phyloP scores from a whole-genome alignment of 2,113 vertebrate genomes.

The Eclectus roratus region DNA sequence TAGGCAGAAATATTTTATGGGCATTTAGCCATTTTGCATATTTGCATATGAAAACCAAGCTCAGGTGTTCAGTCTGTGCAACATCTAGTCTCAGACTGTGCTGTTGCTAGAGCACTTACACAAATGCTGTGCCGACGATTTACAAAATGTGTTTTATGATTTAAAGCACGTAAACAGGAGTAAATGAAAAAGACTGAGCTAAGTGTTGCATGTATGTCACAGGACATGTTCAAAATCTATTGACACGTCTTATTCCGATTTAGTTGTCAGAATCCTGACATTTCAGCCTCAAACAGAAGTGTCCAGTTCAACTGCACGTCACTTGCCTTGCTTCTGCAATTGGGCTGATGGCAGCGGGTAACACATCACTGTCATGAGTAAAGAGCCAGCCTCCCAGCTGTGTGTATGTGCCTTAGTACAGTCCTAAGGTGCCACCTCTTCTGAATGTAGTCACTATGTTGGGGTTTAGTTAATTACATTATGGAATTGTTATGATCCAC shows the following conservation, averaged over 20 bases:
- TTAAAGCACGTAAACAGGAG: not conserved
- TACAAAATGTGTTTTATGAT: not conserved
- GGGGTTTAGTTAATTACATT: not conserved
- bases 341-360: not conserved
- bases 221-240: not conserved
- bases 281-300: not conserved
- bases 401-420: not conserved
- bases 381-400: not conserved
- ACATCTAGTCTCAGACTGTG: not conserved
- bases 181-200: not conserved
- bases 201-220: accelerated
- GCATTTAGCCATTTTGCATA: accelerated
- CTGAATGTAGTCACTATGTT: not conserved
- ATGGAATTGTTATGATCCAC: not conserved
- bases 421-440: not conserved
- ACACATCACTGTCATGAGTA: accelerated
- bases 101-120: not conserved
- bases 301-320: not conserved
- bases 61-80: not conserved
- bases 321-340: accelerated
- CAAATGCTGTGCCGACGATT: not conserved
- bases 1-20: not conserved
- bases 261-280: not conserved
- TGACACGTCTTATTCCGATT: not conserved
- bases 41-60: not conserved